Evolutionary conservation across 1,140 invertebrate species (phyloP).

Genomic region (Odontomachus brunneus): DNA sequence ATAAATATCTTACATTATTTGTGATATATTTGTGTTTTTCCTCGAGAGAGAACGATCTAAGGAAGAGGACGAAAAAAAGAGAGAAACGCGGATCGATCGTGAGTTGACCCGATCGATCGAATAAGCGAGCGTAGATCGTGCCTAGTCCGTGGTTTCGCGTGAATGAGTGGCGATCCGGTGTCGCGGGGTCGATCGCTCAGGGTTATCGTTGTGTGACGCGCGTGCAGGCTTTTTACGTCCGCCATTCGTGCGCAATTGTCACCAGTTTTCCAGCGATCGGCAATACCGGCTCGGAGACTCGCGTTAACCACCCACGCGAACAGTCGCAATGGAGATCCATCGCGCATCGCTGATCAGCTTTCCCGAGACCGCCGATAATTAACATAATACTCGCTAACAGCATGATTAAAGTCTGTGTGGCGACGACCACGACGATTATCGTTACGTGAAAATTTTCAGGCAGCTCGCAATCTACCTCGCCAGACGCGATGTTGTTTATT

Average conservation of each 20-base stretch:
- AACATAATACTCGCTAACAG: background rate
- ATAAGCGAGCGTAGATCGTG: background rate
- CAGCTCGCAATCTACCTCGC: background rate
- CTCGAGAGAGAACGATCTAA: too few species aligned
- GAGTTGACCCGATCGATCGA: background rate
- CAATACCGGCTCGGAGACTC: background rate
- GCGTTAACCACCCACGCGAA: conserved; percentile 20
- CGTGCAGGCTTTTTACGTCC: conserved; percentile 16
- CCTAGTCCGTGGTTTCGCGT: background rate
- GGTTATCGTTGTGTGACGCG: conserved; percentile 65
- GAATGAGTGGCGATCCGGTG: conserved; percentile 47
- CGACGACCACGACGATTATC: background rate
- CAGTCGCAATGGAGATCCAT: background rate
- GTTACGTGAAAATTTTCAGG: conserved; percentile 25
- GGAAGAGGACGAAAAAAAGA: background rate
- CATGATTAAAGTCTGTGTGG: background rate
- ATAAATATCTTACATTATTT: too few species aligned
- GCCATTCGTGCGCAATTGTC: background rate
- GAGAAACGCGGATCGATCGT: background rate
- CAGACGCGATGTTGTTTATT: background rate
- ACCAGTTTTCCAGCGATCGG: background rate
- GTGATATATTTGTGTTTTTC: too few species aligned
- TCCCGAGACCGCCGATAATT: conserved; percentile 27
- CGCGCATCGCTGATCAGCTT: conserved; percentile 9
- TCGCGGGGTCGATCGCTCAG: conserved; percentile 56